Base-by-base conservation (phyloP, 2,888 invertebrate genomes). In the Spodoptera picta region DNA sequence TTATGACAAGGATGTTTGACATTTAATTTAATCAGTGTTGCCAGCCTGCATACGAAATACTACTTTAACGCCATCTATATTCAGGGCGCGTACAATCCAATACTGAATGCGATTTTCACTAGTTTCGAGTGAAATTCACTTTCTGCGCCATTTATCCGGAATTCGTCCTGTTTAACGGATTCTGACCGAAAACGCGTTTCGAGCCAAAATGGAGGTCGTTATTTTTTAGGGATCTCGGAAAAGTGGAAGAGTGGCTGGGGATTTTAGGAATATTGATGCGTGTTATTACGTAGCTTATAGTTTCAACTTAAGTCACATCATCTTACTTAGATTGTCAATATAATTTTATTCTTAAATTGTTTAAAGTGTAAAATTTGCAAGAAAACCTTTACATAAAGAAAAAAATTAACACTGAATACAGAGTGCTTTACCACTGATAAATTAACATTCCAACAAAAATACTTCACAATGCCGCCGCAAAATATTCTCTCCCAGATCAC, bases 101-200 rank as follows among this genome's bases (percentile, higher is more conserved):
- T 86, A 80, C 83, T 82, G 74, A 78, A 72, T 82, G 84, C 88
- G 87, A 88, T 90, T 92, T 91, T 89, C 88, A 86, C 87, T 86
- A 79, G 77, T 89, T 88, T 85, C 84, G 81, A 87, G 86, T 82
- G 87, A 90, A 90, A 88, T 87, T 90, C 90, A 87, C 91, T 90
- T 91, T 92, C 91, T 82, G 88, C 84, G 79, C 83, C 82, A 73
- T 84, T 87, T 87, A 84, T 78, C 78, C 77, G 81, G 83, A 75
- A 74, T 75, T 69, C 64, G 70, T 67, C 65, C 76, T 74, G 69
- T 74, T 73, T 66, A 72, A 68, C 69, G 49, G 62, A 65, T 58
- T 75, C 66, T 69, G 52, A 49, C 54, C 44, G 54, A 60, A 69
- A 61, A 56, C 41, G 19, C 53, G 45, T 56, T 65, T 54, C 11